A percentile compares a stretch with the other conserved stretches of the same genome.
Conservation (phyloP, 2,888 invertebrate species). For the Pseudoips prasinana region DNA sequence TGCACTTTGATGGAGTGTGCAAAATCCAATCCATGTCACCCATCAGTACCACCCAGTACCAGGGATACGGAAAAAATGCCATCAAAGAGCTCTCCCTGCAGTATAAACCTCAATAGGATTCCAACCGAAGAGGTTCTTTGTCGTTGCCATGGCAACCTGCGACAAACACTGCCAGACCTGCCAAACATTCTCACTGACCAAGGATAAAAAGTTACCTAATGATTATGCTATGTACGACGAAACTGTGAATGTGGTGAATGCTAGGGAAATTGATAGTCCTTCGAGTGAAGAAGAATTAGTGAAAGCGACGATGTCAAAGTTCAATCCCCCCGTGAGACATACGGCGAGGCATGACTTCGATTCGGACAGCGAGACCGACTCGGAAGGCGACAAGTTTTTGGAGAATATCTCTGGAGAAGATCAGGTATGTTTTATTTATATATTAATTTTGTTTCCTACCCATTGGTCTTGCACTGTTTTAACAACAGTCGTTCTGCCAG, state of each 20-base stretch:
- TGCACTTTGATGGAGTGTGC: constrained; percentile 4
- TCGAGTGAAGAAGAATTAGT: constrained; percentile 57
- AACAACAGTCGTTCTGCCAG: too few relatives aligned
- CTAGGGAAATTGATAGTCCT: constrained; percentile 80
- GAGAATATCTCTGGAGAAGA: constrained; percentile 55
- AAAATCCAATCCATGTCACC: constrained; percentile 25
- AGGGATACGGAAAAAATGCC: constrained; percentile 30
- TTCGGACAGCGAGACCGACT: constrained; percentile 67
- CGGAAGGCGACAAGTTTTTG: constrained; percentile 60
- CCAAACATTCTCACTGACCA: constrained; percentile 56
- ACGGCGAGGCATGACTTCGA: constrained; percentile 72
- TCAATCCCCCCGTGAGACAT: constrained; percentile 68
- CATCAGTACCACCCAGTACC: constrained; percentile 40
- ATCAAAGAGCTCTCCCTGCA: constrained; percentile 32
- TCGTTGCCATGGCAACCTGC: constrained; percentile 68
- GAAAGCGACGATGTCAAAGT: constrained; percentile 66
- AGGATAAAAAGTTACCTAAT: constrained; percentile 26
- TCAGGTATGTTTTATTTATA: constrained; percentile 38
- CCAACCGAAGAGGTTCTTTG: constrained; percentile 42
- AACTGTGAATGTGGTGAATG: constrained; percentile 79
- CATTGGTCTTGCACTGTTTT: too few relatives aligned
- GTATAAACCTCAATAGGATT: constrained; percentile 32
- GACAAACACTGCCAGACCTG: constrained; percentile 78
- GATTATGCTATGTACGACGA: constrained; percentile 80
- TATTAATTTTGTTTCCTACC: background rate